These are phyloP conservation scores for Trachelus iudaicus DNA, from an alignment of 2,888 invertebrate species.

Conservation along the genomic window DNA sequence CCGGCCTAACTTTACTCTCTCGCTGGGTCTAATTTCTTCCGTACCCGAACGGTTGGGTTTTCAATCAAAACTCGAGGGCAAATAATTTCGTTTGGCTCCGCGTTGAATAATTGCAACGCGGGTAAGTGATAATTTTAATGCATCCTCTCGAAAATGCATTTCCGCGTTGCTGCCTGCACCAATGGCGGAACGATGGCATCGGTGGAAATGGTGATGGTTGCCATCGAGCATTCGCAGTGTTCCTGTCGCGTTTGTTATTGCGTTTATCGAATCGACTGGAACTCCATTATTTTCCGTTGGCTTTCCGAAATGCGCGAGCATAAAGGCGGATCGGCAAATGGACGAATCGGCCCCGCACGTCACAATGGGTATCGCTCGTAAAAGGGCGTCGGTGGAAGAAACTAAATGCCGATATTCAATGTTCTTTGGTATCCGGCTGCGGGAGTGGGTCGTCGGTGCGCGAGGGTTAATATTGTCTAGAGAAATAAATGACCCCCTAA, in stretches of 20 bases:
- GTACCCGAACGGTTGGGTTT: not conserved
- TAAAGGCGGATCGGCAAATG: not conserved
- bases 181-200: not conserved
- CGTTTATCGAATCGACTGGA: not conserved
- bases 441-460: not conserved
- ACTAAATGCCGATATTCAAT: not conserved
- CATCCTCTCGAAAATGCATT: not conserved
- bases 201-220: not conserved
- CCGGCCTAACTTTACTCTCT: not conserved
- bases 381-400: not conserved
- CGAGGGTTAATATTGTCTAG: slow-evolving; percentile 22
- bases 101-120: not conserved
- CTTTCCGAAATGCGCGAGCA: not conserved
- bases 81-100: not conserved
- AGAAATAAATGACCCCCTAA: slow-evolving; percentile 32
- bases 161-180: not conserved
- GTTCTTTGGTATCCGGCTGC: not conserved
- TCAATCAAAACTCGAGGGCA: not conserved
- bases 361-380: not conserved
- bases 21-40: not conserved
- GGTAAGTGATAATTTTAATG: slow-evolving; percentile 3
- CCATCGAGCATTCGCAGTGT: not conserved
- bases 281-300: not conserved
- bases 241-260: not conserved
- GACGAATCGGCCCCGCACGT: not conserved